Evolutionary conservation across 2,113 vertebrate species (phyloP).

Genomic region (Amblyornis subalaris): DNA sequence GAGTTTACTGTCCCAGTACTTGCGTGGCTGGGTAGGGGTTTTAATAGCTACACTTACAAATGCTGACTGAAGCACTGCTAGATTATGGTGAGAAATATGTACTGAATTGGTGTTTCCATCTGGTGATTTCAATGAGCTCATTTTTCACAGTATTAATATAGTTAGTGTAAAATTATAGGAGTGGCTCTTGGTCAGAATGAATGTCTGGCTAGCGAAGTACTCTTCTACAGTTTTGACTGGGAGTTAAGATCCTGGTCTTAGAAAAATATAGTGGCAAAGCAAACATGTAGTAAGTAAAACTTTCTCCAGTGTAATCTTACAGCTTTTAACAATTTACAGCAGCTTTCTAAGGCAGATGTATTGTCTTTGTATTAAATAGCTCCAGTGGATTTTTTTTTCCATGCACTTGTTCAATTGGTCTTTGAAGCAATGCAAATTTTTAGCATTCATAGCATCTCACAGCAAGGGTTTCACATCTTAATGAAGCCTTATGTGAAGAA

Average conservation of each 20-base stretch:
- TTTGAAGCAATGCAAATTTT: conserved; percentile 21
- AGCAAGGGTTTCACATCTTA: conserved; percentile 12
- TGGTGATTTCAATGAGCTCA: neutral
- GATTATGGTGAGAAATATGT: neutral
- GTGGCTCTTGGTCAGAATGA: neutral
- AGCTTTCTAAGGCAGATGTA: neutral
- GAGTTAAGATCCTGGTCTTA: neutral
- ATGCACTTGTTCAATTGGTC: neutral
- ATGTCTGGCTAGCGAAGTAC: neutral
- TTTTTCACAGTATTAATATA: neutral
- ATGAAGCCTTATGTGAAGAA: neutral
- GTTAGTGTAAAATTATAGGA: neutral
- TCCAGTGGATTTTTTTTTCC: neutral
- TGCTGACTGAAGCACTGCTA: neutral
- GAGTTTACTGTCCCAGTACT: neutral
- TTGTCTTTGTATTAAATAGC: conserved; percentile 8
- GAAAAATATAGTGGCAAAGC: neutral
- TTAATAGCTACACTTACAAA: neutral
- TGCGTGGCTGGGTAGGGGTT: neutral
- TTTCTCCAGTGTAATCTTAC: neutral
- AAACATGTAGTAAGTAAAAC: neutral
- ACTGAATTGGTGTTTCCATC: neutral
- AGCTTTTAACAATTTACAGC: neutral
- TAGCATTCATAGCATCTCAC: neutral
- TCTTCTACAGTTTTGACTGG: neutral